Percentiles rank a stretch among this genome's conserved stretches.
These are phyloP conservation scores for Zelleria hepariella DNA, from an alignment of 2,888 invertebrate genomes.

Conservation along the genomic window DNA sequence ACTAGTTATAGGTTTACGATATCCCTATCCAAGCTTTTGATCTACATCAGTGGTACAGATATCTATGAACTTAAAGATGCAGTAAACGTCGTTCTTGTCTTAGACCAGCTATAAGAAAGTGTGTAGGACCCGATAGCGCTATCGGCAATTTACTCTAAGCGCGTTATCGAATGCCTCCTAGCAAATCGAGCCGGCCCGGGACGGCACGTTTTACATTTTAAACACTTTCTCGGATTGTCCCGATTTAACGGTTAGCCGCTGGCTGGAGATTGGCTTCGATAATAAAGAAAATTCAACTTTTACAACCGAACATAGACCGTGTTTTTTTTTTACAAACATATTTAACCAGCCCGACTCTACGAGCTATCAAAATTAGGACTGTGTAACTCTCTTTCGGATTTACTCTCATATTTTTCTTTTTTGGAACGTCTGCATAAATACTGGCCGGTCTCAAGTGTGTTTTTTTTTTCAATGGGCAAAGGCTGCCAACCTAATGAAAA, in stretches of 20 bases:
- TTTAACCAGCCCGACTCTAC: too few relatives aligned
- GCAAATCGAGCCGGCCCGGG: conserved; percentile 31
- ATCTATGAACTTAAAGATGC: too few relatives aligned
- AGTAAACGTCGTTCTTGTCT: too few relatives aligned
- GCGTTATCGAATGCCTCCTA: conserved; percentile 32
- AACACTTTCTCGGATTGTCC: conserved; percentile 20
- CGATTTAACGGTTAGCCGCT: conserved; percentile 17
- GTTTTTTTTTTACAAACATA: background rate
- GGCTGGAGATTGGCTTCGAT: background rate
- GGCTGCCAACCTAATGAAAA: background rate
- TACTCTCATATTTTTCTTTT: background rate
- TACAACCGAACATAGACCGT: background rate
- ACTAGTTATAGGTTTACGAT: too few relatives aligned
- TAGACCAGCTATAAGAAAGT: too few relatives aligned
- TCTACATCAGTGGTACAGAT: too few relatives aligned
- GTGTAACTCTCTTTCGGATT: too few relatives aligned
- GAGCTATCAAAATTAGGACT: too few relatives aligned
- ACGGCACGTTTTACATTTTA: conserved; percentile 33
- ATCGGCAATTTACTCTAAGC: conserved; percentile 24
- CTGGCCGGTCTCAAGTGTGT: background rate
- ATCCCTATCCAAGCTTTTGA: too few relatives aligned
- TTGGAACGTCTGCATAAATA: background rate
- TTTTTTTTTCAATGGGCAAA: background rate
- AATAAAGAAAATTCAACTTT: background rate
- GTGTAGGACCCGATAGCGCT: conserved; percentile 5